phyloP scores from a whole-genome alignment of 2,888 invertebrate genomes.

The Tillus elongatus region DNA sequence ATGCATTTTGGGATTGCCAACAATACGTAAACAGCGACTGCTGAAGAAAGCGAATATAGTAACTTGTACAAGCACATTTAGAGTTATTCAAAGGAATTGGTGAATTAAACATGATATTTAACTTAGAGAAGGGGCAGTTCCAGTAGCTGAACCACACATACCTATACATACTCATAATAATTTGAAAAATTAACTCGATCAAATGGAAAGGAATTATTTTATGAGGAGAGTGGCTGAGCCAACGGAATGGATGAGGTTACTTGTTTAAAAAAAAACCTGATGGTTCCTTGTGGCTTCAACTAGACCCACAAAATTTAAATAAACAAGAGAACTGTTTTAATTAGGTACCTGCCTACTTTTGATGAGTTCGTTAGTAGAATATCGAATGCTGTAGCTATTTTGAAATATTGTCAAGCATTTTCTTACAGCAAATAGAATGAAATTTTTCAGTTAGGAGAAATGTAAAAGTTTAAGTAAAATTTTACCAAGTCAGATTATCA shows the following conservation, averaged over 20 bases:
- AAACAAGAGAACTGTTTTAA: too few species aligned
- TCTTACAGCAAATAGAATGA: too few species aligned
- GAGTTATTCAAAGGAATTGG: constrained; percentile 2
- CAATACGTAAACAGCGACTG: not conserved
- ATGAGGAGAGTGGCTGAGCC: constrained; percentile 10
- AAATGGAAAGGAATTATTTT: constrained; percentile 5
- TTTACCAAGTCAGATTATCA: constrained; percentile 6
- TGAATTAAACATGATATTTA: constrained; percentile 1
- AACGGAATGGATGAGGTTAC: constrained; percentile 11
- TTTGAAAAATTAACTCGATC: not conserved
- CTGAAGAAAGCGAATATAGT: not conserved
- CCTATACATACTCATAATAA: not conserved
- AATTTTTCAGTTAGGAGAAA: too few species aligned
- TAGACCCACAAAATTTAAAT: constrained; percentile 10
- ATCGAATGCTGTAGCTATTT: constrained; percentile 4
- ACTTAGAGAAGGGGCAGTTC: not conserved
- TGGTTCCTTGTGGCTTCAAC: constrained; percentile 7
- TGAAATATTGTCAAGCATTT: too few species aligned
- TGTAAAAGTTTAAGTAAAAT: too few species aligned
- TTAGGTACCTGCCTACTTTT: too few species aligned
- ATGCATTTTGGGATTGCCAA: constrained; percentile 1
- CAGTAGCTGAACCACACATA: not conserved
- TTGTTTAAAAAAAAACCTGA: constrained; percentile 7
- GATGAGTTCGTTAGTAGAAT: constrained; percentile 7
- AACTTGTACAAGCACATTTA: not conserved